Conservation (phyloP, 2,888 invertebrate genomes). For the Gisinianus flammeolus region DNA sequence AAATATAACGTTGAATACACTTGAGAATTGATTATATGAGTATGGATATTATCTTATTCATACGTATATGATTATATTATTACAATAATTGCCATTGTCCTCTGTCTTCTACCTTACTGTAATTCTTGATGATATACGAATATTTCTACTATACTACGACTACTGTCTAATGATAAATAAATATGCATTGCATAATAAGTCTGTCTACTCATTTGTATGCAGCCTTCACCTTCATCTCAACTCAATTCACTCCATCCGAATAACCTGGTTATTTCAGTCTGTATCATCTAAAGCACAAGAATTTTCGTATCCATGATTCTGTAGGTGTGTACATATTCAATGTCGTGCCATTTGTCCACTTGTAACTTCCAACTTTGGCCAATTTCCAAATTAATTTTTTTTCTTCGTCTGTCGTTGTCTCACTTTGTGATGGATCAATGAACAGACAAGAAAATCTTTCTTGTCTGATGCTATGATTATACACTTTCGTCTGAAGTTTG, state of each 20-base stretch:
- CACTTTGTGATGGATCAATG: too few relatives aligned
- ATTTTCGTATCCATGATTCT: too few relatives aligned
- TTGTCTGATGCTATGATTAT: too few relatives aligned
- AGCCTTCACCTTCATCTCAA: background rate
- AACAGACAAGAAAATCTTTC: too few relatives aligned
- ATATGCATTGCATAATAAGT: background rate
- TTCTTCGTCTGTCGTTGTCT: too few relatives aligned
- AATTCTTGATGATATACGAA: too few relatives aligned
- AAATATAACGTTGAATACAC: too few relatives aligned
- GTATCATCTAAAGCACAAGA: too few relatives aligned
- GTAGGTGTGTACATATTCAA: too few relatives aligned
- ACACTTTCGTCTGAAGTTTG: too few relatives aligned
- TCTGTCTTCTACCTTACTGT: background rate
- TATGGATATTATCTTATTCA: background rate
- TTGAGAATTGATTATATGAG: background rate
- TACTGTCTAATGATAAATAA: background rate
- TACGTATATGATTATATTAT: background rate
- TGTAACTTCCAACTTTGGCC: too few relatives aligned
- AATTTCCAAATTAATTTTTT: background rate
- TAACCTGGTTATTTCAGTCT: background rate
- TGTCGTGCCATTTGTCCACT: too few relatives aligned
- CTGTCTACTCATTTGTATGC: background rate
- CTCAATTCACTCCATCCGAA: background rate
- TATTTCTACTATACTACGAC: background rate
- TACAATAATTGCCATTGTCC: background rate